phyloP scores from a whole-genome alignment of 2,113 vertebrate species.

The Prunella himalayana region DNA sequence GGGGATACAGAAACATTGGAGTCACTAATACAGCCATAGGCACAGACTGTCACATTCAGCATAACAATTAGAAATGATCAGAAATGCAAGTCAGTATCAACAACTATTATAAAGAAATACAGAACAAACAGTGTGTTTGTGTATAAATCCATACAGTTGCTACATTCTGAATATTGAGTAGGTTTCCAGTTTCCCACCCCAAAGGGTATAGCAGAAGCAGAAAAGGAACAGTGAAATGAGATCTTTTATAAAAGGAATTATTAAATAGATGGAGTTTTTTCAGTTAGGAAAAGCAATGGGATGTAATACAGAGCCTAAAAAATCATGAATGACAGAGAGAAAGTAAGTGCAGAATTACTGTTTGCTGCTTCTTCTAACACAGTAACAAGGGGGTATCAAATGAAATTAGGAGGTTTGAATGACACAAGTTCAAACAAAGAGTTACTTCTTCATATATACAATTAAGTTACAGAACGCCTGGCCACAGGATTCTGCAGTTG shows the following conservation, averaged over 20 bases:
- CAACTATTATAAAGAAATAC: neutral
- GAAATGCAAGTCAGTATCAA: neutral
- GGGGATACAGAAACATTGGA: neutral
- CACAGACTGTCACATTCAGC: neutral
- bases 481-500: slow-evolving; percentile 5
- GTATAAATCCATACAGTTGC: neutral
- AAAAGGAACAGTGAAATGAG: slow-evolving; percentile 5
- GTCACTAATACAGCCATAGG: neutral
- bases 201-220: neutral
- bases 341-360: slow-evolving; percentile 14
- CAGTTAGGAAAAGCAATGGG: neutral
- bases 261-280: slow-evolving; percentile 14
- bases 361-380: neutral
- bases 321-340: neutral
- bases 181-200: neutral
- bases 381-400: neutral
- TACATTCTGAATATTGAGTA: neutral
- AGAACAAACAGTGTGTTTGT: neutral
- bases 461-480: slow-evolving; percentile 27
- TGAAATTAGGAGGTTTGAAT: slow-evolving; percentile 26
- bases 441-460: slow-evolving; percentile 15
- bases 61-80: neutral
- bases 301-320: neutral
- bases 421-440: slow-evolving; percentile 42
- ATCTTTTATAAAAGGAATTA: slow-evolving; percentile 12